Evolutionary conservation across 2,888 invertebrate species (phyloP).

Genomic region (Formica aserva): DNA sequence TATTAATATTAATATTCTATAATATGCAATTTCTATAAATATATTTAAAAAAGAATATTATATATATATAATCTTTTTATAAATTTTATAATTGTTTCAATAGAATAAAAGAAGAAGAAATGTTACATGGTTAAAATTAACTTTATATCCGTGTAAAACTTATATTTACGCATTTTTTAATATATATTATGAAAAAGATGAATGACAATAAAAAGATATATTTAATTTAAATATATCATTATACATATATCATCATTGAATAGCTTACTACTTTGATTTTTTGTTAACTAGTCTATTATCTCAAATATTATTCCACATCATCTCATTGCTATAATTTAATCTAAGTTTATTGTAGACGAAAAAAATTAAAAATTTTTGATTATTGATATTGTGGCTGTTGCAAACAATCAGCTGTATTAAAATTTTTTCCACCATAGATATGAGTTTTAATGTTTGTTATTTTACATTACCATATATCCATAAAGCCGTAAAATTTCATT

Average conservation of each 20-base stretch:
- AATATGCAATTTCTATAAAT: neutral
- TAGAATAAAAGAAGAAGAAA: neutral
- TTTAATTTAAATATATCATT: slow-evolving; percentile 13
- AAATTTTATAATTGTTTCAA: neutral
- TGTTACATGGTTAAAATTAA: neutral
- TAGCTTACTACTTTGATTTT: neutral
- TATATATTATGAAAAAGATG: neutral
- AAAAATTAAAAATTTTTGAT: slow-evolving; percentile 30
- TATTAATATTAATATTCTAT: neutral
- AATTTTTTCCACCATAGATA: neutral
- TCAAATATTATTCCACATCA: neutral
- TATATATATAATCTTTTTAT: neutral
- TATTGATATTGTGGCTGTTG: slow-evolving; percentile 11
- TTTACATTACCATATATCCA: neutral
- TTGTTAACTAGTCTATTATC: neutral
- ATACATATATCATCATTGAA: neutral
- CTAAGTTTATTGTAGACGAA: neutral
- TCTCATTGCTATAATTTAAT: slow-evolving; percentile 1
- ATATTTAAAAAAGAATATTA: neutral
- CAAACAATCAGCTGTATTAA: neutral
- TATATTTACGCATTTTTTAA: neutral
- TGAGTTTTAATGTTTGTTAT: slow-evolving; percentile 24
- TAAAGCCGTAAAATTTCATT: slow-evolving; percentile 18
- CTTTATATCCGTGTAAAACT: neutral
- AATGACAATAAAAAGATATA: neutral